phyloP scores from a whole-genome alignment of 1,140 invertebrate genomes.

The Zaprionus lachaisei region DNA sequence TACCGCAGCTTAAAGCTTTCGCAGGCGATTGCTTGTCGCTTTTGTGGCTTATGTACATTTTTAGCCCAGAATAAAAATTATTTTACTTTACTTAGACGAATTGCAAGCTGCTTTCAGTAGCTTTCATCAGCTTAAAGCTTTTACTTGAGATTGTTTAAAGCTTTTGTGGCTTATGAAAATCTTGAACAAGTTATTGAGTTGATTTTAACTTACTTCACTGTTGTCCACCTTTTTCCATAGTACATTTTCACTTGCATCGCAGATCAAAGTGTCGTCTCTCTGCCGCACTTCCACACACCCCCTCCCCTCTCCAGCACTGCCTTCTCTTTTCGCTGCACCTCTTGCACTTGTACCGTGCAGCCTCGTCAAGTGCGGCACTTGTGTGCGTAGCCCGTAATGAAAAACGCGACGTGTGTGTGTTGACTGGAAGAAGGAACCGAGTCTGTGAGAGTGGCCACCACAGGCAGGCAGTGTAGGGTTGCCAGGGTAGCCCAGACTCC shows the following conservation, averaged over 20 bases:
- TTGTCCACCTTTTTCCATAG: neutral
- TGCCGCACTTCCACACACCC: neutral
- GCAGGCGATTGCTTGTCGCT: too few species aligned
- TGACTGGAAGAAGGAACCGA: slow-evolving; percentile 1
- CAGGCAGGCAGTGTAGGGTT: neutral
- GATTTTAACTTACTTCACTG: neutral
- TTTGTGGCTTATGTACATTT: too few species aligned
- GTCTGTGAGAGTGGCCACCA: neutral
- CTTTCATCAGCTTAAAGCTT: neutral
- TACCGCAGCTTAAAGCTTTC: too few species aligned
- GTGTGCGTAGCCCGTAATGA: slow-evolving; percentile 66
- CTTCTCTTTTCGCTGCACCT: neutral
- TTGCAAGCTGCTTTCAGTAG: too few species aligned
- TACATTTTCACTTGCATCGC: slow-evolving; percentile 50
- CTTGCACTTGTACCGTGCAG: neutral
- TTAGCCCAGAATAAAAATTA: too few species aligned
- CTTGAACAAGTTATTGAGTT: neutral
- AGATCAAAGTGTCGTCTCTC: slow-evolving; percentile 65
- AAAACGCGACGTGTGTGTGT: slow-evolving; percentile 65
- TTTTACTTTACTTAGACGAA: too few species aligned
- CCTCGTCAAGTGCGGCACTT: slow-evolving; percentile 64
- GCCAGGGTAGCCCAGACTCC: too few species aligned
- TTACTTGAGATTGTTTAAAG: neutral
- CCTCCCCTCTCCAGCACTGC: neutral
- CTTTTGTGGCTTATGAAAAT: too few species aligned